phyloP scores from a whole-genome alignment of 2,888 invertebrate genomes.

The Busseola fusca region DNA sequence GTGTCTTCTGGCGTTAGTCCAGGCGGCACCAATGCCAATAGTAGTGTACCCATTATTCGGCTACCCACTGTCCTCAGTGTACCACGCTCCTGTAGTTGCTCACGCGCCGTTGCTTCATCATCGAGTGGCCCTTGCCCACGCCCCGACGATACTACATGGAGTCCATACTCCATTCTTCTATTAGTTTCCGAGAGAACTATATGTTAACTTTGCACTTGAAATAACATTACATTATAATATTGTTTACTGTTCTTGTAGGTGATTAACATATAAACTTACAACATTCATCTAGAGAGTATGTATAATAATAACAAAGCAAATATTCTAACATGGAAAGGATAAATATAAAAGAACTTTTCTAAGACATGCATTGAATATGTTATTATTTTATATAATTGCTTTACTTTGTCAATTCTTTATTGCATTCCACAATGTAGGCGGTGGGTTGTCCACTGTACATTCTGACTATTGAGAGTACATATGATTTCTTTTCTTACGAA shows the following conservation, averaged over 20 bases:
- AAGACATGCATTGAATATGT: neutral
- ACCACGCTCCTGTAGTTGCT: conserved; percentile 69
- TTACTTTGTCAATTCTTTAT: too few relatives aligned
- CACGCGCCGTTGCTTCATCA: conserved; percentile 74
- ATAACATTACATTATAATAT: neutral
- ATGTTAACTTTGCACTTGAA: neutral
- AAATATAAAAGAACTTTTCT: neutral
- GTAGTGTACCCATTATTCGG: conserved; percentile 57
- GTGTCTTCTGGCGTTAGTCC: conserved; percentile 66
- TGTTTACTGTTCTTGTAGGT: neutral
- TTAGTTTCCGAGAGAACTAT: conserved; percentile 1
- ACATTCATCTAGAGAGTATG: neutral
- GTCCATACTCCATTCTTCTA: conserved; percentile 44
- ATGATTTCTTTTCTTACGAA: neutral
- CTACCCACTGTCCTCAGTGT: conserved; percentile 51
- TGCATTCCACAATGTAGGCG: too few relatives aligned
- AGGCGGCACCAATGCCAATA: conserved; percentile 72
- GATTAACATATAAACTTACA: neutral
- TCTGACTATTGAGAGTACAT: too few relatives aligned
- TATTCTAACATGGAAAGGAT: neutral
- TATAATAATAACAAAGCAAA: neutral
- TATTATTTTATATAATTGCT: too few relatives aligned
- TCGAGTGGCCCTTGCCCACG: conserved; percentile 67
- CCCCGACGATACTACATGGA: conserved; percentile 31
- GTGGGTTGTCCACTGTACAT: too few relatives aligned